Evolutionary conservation across 2,797 vertebrate genomes (phyloP).

Genomic region (Distichodus sexfasciatus): DNA sequence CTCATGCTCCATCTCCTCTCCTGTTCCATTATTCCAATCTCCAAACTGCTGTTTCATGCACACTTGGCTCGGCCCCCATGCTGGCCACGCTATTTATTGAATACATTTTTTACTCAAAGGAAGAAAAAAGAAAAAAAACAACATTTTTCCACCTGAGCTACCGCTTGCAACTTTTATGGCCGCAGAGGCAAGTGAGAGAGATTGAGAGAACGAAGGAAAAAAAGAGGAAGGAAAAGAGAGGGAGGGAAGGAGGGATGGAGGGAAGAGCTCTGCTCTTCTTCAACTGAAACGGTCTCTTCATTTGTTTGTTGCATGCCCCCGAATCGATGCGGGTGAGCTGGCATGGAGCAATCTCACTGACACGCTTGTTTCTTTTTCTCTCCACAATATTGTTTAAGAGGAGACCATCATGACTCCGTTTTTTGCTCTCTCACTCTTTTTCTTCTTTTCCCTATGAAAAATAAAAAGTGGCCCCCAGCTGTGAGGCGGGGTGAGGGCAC

Average conservation of each 20-base stretch:
- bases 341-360: conserved; percentile 92
- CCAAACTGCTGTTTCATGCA: conserved; percentile 95
- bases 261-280: conserved; percentile 22
- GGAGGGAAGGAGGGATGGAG: conserved; percentile 53
- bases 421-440: conserved; percentile 75
- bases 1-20: conserved; percentile 97
- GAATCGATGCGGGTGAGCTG: conserved; percentile 82
- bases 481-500: conserved; percentile 85
- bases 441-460: conserved; percentile 92
- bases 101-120: conserved; percentile 97
- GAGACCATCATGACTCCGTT: conserved; percentile 27
- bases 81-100: conserved; percentile 99
- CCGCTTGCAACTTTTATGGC: conserved; percentile 95
- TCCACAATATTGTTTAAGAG: conserved; percentile 32
- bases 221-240: conserved; percentile 54
- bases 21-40: conserved; percentile 92
- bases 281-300: conserved; percentile 7
- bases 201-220: conserved; percentile 7
- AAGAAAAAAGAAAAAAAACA: conserved; percentile 68
- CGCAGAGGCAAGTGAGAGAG: conserved; percentile 72
- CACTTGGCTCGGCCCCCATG: conserved; percentile 92
- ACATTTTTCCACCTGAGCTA: conserved; percentile 98
- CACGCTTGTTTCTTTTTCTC: conserved; percentile 72
- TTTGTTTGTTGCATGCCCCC: conserved; percentile 52
- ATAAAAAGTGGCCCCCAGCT: conserved; percentile 90